Evolutionary conservation across 2,113 vertebrate genomes (phyloP).

Genomic region (Lamprologus speciosus): DNA sequence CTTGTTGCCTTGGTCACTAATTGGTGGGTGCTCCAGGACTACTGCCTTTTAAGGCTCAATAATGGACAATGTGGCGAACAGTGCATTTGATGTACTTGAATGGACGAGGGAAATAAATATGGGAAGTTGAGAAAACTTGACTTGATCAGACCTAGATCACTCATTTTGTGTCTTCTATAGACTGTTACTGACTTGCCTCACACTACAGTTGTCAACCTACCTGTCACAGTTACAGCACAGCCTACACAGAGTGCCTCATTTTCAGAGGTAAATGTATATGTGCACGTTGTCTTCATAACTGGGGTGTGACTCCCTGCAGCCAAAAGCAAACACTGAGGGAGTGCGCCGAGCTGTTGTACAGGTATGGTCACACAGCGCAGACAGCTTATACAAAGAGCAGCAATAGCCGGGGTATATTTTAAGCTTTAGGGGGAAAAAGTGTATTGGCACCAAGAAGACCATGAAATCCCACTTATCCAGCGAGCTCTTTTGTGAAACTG

Average conservation of each 20-base stretch:
- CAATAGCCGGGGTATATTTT: not conserved
- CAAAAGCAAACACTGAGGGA: not conserved
- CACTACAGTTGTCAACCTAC: not conserved
- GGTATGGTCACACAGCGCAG: not conserved
- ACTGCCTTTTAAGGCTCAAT: not conserved
- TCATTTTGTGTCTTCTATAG: not conserved
- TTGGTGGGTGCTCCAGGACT: constrained; percentile 1
- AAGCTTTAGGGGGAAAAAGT: not conserved
- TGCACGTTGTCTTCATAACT: not conserved
- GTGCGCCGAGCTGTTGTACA: not conserved
- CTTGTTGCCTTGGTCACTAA: constrained; percentile 31
- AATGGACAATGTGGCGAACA: not conserved
- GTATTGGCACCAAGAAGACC: constrained; percentile 7
- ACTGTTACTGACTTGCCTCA: not conserved
- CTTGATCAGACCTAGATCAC: not conserved
- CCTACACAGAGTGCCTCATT: not conserved
- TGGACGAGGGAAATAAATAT: not conserved
- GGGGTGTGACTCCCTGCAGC: not conserved
- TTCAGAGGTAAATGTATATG: not conserved
- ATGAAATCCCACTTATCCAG: constrained; percentile 6
- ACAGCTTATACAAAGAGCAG: not conserved
- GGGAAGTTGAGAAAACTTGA: not conserved
- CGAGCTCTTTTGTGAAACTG: constrained; percentile 4
- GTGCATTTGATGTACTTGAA: not conserved
- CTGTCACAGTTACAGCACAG: not conserved